These are phyloP conservation scores for Bos javanicus DNA, from an alignment of 2,113 vertebrate genomes.

Conservation along the genomic window DNA sequence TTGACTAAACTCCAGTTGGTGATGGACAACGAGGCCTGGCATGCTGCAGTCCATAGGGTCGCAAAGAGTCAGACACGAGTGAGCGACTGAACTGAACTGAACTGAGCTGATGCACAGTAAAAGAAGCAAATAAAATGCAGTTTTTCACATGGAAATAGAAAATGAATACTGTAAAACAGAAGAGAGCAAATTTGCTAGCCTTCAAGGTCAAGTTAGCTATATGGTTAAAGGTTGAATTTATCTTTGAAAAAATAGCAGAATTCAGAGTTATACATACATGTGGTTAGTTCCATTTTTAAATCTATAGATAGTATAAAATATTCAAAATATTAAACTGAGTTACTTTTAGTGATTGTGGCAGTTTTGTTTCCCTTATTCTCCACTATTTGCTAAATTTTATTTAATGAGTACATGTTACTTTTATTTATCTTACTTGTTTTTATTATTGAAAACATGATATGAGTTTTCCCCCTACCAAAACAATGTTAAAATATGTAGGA, in stretches of 20 bases:
- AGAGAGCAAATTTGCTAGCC: not conserved
- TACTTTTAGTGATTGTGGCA: not conserved
- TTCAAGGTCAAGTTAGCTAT: not conserved
- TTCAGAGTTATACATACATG: not conserved
- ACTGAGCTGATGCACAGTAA: not conserved
- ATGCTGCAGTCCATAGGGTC: not conserved
- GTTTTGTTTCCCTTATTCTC: not conserved
- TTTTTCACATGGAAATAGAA: not conserved
- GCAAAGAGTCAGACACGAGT: fast-evolving
- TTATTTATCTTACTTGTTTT: not conserved
- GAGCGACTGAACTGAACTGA: not conserved
- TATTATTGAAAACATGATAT: not conserved
- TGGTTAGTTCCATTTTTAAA: not conserved
- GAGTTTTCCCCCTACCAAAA: not conserved
- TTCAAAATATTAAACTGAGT: not conserved
- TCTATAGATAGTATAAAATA: not conserved
- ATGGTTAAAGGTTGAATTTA: not conserved
- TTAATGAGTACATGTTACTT: not conserved
- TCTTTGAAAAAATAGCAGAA: not conserved
- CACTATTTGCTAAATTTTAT: not conserved
- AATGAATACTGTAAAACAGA: not conserved
- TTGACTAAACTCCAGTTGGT: not conserved
- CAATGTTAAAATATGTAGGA: not conserved
- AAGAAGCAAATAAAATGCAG: not conserved
- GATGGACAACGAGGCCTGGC: not conserved